phyloP scores from a whole-genome alignment of 1,140 invertebrate genomes.

The Papilio polytes region DNA sequence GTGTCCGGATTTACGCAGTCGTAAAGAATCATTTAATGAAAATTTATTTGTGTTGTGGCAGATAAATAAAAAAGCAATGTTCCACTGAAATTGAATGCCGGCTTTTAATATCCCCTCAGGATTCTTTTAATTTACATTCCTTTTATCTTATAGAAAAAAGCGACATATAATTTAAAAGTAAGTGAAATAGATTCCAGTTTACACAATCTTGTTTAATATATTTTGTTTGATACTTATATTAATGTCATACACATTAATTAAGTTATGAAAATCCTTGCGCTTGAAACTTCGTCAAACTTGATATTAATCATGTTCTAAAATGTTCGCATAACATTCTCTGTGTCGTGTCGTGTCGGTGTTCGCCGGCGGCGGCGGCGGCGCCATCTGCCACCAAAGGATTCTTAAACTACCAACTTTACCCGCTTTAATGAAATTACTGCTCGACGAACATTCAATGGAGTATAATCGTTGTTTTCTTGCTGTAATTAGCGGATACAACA shows the following conservation, averaged over 20 bases:
- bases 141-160: not conserved
- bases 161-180: not conserved
- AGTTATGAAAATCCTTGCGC: not conserved
- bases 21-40: not conserved
- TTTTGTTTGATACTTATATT: not conserved
- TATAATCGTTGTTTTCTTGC: not conserved
- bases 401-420: conserved; percentile 14
- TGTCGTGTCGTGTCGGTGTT: not conserved
- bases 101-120: not conserved
- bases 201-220: not conserved
- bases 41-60: not conserved
- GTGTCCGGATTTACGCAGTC: not conserved
- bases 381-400: conserved; percentile 7
- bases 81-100: not conserved
- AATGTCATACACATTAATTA: not conserved
- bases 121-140: not conserved
- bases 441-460: not conserved
- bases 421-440: conserved; percentile 10
- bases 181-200: not conserved
- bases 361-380: too few species aligned
- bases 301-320: conserved; percentile 19
- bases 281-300: not conserved
- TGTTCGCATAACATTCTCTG: not conserved
- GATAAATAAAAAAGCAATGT: not conserved
- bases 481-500: not conserved